Base-by-base conservation (phyloP, 2,797 vertebrate genomes). In the Taeniopygia guttata region DNA sequence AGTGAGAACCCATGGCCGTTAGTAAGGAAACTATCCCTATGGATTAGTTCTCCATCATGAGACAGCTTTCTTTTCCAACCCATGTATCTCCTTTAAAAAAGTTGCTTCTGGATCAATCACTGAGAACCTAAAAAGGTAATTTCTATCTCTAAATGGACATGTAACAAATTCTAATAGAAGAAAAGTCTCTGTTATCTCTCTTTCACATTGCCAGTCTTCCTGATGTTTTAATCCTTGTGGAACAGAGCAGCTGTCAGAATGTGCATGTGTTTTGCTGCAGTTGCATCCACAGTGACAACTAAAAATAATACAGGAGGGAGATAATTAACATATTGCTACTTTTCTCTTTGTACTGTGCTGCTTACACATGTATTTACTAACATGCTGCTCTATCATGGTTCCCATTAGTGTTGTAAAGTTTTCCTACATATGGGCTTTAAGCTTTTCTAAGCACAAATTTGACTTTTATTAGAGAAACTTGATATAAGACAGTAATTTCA, bases 301-400 rank as follows among this genome's bases (percentile, higher is more conserved):
- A 88, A 96, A 94, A 96, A 95, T 84, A 96, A 95, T 90, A 91
- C 70, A 74, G 91, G 92, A 90, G 95, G 89, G 81, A 95, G 83
- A 82, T 67, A 97, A 96, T 96, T 96, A 96, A 79, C 91, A 93
- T 95, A 49, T 94, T 91, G 93, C 96, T 96, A 95, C 94, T 96
- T 96, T 94, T 91, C 74, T 66, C 94, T 96, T 95, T 96, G 91
- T 96, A 90, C 89, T 84, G 13, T 69, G 84, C 93, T 95, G 86
- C 92, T 94, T 95, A 96, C 93, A 96, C 84, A 89, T 96, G 92
- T 96, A 95, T 96, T 97, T 97, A 97, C 95, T 96, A 97, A 97
- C 96, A 96, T 96, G 59, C 89, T 91, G 63, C 70, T 94, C 63
- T 90, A 72, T 90, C 94, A 96, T 91, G 84, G 82, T 85, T 96